Evolutionary conservation across 2,888 invertebrate genomes (phyloP), one percentile per base, ranked within the genome.

Genomic region (Pardosa pseudoannulata): DNA sequence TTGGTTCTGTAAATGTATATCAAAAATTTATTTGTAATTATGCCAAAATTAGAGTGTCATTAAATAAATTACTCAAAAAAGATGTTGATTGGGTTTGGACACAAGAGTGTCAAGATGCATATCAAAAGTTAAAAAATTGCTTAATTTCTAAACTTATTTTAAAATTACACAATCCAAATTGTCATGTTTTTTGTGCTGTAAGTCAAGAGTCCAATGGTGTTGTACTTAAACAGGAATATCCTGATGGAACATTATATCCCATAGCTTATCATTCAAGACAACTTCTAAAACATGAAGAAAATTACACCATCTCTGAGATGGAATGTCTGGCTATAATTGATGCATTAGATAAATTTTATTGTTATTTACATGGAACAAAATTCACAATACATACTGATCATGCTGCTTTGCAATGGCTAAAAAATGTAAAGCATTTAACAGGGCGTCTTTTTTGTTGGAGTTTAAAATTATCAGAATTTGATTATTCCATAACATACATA

Each of bases 401-500:
- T n/a, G n/a, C n/a, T n/a, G n/a, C n/a, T n/a, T n/a, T n/a, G n/a
- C n/a, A n/a, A n/a, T n/a, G n/a, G n/a, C n/a, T n/a, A n/a, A n/a
- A n/a, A n/a, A n/a, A 11, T 13, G 29, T 65, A 13, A 65, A 28
- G n/a, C 65, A 31, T 16, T 16, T 16, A 28, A 65, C 13, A 16
- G 65, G 65, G 6, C 1, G 65, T 7, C 29, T 65, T 6, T 29
- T 65, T 29, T 0, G 29, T 16, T 65, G 65, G 29, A 29, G 29
- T 13, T n/a, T 65, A 32, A 11, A 68, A 36, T 32, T 68, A 67
- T 67, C 3, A 67, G 28, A 29, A 31, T 67, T 11, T n/a, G n/a
- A n/a, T n/a, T n/a, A 67, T n/a, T n/a, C n/a, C 28, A 31, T 67
- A 11, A 67, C 28, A 31, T 67, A 67, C n/a, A 2, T n/a, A 67